phyloP scores from a whole-genome alignment of 2,888 invertebrate genomes.

The Amiota mariae region DNA sequence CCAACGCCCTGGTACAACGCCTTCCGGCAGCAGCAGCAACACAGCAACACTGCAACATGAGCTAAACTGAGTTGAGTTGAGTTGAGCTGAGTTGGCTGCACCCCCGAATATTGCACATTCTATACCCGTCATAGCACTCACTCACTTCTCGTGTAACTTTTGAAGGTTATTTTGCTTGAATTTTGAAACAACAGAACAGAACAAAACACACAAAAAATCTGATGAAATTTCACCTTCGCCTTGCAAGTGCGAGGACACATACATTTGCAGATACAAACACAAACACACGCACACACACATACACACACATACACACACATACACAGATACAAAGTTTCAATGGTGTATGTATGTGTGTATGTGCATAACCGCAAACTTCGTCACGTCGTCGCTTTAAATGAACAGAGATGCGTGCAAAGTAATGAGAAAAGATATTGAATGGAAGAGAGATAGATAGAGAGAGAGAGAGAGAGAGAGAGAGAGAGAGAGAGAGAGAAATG shows the following conservation, averaged over 20 bases:
- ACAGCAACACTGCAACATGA: too few relatives aligned
- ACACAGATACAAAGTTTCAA: constrained; percentile 6
- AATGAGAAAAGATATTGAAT: background rate
- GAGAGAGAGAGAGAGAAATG: background rate
- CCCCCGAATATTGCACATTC: constrained; percentile 2
- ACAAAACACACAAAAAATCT: constrained; percentile 8
- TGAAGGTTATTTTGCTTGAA: constrained; percentile 21
- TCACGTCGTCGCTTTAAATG: background rate
- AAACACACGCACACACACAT: background rate
- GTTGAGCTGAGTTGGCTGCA: background rate
- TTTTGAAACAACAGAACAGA: too few relatives aligned
- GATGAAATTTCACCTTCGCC: constrained; percentile 30
- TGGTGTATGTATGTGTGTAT: too few relatives aligned
- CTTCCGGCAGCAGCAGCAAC: background rate
- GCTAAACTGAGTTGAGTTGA: too few relatives aligned
- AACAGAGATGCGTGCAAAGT: constrained; percentile 4
- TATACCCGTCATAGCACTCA: background rate
- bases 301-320: background rate
- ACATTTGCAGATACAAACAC: background rate
- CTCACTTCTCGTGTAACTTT: background rate
- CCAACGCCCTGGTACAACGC: background rate
- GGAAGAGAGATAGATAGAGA: background rate
- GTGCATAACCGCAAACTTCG: too few relatives aligned
- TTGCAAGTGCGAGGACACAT: constrained; percentile 24
- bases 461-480: background rate